Base-by-base conservation (phyloP, 2,113 vertebrate species). In the Pelobates fuscus region DNA sequence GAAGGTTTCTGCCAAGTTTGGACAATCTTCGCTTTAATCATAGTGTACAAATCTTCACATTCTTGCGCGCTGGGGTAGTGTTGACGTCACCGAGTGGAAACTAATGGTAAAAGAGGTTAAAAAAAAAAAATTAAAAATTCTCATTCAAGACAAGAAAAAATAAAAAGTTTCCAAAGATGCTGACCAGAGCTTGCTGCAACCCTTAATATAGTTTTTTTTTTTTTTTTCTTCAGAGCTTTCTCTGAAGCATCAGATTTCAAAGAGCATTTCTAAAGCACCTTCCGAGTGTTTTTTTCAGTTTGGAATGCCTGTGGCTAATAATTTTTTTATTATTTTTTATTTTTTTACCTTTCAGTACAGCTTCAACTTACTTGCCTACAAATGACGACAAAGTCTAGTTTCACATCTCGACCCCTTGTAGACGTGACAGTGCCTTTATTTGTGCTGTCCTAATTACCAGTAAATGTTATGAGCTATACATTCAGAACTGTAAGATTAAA, bases 121-220 rank as follows among this genome's bases (percentile, higher is more conserved):
- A n/a, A n/a, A n/a, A n/a, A n/a, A n/a, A n/a, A n/a, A n/a, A n/a
- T n/a, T n/a, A n/a, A n/a, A n/a, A n/a, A 37, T 37, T 10, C 10
- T 37, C 32, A 37, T 10, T 10, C 32, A 37, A 37, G 32, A 6
- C 10, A 37, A 37, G 32, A 37, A 5, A 37, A 37, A 37, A 37
- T 10, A 37, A 10, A 49, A 15, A 44, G 12, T 21, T 8, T 21
- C 5, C 25, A 62, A 32, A 27, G 30, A 43, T 21, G 43, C 27
- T n/a, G 27, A 46, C 0, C 21, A 20, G 14, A 8, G 2, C 2
- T 8, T 55, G 52, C n/a, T n/a, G n/a, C 57, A 26, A 24, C 2
- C 65, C 63, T 77, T 64, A 59, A 80, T 64, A 74, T 77, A 37
- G 1, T 0, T 61, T 37, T 5, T 25, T 37, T 8, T 55, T 32